Base-by-base conservation (phyloP, 2,888 invertebrate genomes). In the Idaea biselata region DNA sequence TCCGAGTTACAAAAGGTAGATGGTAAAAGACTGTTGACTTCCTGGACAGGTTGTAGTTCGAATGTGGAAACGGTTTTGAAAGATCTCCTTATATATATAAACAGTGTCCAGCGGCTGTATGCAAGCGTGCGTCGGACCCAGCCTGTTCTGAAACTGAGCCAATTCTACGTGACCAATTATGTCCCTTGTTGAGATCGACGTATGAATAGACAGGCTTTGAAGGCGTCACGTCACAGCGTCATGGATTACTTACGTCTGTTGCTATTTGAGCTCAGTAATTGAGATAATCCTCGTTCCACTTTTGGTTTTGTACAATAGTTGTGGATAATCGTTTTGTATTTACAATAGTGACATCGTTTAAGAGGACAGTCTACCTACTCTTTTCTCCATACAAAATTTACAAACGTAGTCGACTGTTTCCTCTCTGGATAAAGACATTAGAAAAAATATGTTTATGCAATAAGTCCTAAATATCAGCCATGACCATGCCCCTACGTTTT, bases 11-110 rank as follows among this genome's bases (percentile, higher is more conserved):
- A 82, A 84, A 81, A 83, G 76, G 76, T 79, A 25, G 25, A 25
- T 25, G 25, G 25, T 25, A 25, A 25, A 25, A 25, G 25, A 82
- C 87, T 81, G 83, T 81, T 84, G 83, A 90, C 84, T 90, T 91
- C 90, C 91, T 90, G 91, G 82, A 84, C 87, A 81, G 82, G 81
- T 79, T 83, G 82, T 83, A 77, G 83, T 85, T 82, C 83, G 90
- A 91, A 85, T 91, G 91, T 88, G 91, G 76, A 84, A 83, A 87
- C 86, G 87, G 86, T 91, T 88, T 89, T 84, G 89, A 84, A 90
- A 90, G 86, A 85, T 87, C 80, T 84, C 87, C 82, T 78, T 63
- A 86, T 91, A 87, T 91, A 91, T 91, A 90, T 86, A 82, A 84
- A 81, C 81, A 79, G 83, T 78, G 78, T 75, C 78, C 80, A 80